Base-by-base conservation (phyloP, 2,888 invertebrate genomes). In the Metacarcinus magister region DNA sequence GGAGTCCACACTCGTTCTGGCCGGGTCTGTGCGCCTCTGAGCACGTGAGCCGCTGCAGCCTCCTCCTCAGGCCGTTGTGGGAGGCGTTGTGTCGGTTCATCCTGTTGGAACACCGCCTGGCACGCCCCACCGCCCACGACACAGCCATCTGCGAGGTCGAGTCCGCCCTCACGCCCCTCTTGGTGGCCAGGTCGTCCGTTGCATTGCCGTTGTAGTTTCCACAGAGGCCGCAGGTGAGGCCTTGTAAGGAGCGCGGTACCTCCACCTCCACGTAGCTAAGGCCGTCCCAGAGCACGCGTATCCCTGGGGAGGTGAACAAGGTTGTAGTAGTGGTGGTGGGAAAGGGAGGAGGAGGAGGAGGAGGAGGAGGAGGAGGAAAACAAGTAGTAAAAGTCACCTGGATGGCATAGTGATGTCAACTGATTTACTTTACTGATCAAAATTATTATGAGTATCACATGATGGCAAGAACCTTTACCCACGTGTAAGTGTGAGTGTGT, bases 161-260 rank as follows among this genome's bases (percentile, higher is more conserved):
- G 92, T 98, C 98, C 96, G 98, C 98, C 93, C 98, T 97, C 46
- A 97, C 97, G 7, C 98, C 98, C 60, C 97, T 97, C 60, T 97
- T 97, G 0, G 97, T 97, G 3, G 97, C 97, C 93, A 99, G 98
- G 98, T 99, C 99, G 97, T 99, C 99, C 97, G 98, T 98, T 3
- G 98, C 98, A 97, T 98, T 98, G 92, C 98, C 98, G 97, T 99
- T 99, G 98, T 99, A 99, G 97, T 99, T 99, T 0, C 99, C 99
- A 97, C 99, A 99, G 32, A 99, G 98, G 23, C 99, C 99, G 97
- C 99, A 99, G 96, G 99, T 97, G 91, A 98, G 96, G 98, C 98
- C 97, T 98, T 99, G 98, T 98, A 99, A 95, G 98, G 98, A 96
- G 98, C 98, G 97, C 5, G 99, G 98, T 23, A 99, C 99, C 0